Base-by-base conservation (phyloP, 2,888 invertebrate genomes). In the Beris morrisii region DNA sequence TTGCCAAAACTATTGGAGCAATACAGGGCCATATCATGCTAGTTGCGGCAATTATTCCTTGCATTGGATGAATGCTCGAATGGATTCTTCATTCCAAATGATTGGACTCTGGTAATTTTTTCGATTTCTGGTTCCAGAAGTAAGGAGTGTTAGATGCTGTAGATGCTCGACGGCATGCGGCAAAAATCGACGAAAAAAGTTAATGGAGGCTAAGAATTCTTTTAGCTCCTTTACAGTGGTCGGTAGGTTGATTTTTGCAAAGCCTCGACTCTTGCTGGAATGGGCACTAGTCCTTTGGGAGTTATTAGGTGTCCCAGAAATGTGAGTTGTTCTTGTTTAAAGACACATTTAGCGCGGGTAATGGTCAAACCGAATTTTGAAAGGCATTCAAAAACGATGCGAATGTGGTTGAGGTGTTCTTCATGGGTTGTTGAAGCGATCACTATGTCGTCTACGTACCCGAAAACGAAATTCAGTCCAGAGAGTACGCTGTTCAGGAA, bases 291-390 rank as follows among this genome's bases (percentile, higher is more conserved):
- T 9, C 54, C 54, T 28, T 54, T 6, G 4, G 15, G 28, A 6
- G 54, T 15, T 13, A 54, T 30, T 22, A 30, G 6, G 28, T 54
- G 54, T 15, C 54, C 54, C 12, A 54, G 22, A 54, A 54, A 54
- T 5, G 54, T 28, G 6, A 54, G 12, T 22, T 15, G 4, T 5
- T 15, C 15, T 5, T 12, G 28, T 5, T 12, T 28, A 5, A 54
- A 54, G 4, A 6, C 6, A 30, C 54, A 54, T 54, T 54, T 54
- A 5, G 6, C 15, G 4, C 5, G 22, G 12, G 5, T 54, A 4
- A 54, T 54, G 4, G 32, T n/a, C 31, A 54, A 12, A 9, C 22
- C 54, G 30, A 15, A 54, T 12, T 54, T 30, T 5, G 4, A 5
- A 4, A 54, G 12, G 5, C 54, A 22, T 15, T 12, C 5, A 30